phyloP scores from a whole-genome alignment of 2,888 invertebrate genomes.

The Antheraea assamensis region DNA sequence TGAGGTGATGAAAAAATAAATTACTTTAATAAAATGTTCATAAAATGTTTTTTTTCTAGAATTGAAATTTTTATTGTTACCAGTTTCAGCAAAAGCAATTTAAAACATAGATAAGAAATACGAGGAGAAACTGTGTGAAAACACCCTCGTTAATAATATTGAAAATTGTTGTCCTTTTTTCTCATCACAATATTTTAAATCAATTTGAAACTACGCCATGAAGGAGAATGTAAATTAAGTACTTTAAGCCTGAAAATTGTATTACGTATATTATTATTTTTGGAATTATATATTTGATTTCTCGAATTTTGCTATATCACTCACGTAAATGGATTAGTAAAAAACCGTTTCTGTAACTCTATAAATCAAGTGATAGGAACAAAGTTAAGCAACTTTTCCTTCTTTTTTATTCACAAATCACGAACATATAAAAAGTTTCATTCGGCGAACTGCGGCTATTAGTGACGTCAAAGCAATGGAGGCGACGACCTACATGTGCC shows the following conservation, averaged over 20 bases:
- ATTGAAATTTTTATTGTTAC: too few relatives aligned
- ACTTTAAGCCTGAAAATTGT: too few relatives aligned
- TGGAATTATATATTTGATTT: too few relatives aligned
- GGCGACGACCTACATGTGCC: conserved; percentile 50
- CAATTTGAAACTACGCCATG: too few relatives aligned
- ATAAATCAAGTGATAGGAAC: conserved; percentile 5
- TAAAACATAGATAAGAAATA: not conserved
- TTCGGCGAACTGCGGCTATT: conserved; percentile 22
- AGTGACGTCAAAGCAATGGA: conserved; percentile 28
- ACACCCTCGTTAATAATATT: too few relatives aligned
- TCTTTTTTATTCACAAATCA: conserved; percentile 18
- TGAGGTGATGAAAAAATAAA: too few relatives aligned
- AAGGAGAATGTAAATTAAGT: too few relatives aligned
- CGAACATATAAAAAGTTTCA: conserved; percentile 29
- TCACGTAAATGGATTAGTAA: not conserved
- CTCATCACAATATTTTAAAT: too few relatives aligned
- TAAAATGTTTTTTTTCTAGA: too few relatives aligned
- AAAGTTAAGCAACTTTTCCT: conserved; percentile 15
- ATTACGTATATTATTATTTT: too few relatives aligned
- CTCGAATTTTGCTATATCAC: not conserved
- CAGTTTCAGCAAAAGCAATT: not conserved
- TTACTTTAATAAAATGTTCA: too few relatives aligned
- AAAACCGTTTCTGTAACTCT: not conserved
- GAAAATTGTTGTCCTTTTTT: too few relatives aligned
- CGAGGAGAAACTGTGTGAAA: not conserved